Percentiles rank a stretch among this genome's conserved stretches.
phyloP scores from a whole-genome alignment of 2,888 invertebrate species.

The Himalopsyche japonica region DNA sequence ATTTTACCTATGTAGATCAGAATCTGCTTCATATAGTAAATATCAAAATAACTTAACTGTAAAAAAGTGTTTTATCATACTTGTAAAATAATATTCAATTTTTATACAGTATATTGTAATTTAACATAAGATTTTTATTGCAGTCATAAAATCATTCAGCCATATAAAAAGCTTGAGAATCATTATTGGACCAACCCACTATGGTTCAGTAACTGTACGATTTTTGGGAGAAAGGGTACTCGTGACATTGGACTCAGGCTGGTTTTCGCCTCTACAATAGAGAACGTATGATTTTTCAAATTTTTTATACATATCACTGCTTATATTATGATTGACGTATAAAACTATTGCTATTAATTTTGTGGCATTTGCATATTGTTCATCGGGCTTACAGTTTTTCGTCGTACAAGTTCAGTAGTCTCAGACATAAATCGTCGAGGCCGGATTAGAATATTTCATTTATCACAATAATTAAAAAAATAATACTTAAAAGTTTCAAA shows the following conservation, averaged over 20 bases:
- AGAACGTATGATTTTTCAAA: background rate
- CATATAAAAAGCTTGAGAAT: background rate
- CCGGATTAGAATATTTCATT: background rate
- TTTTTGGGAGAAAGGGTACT: slow-evolving; percentile 24
- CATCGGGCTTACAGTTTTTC: background rate
- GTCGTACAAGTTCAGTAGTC: background rate
- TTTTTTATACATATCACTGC: background rate
- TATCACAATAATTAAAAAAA: background rate
- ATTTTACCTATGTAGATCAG: too few species aligned
- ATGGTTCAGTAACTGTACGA: background rate
- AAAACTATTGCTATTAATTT: background rate
- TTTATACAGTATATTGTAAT: too few species aligned
- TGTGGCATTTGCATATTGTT: background rate
- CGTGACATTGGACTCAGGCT: slow-evolving; percentile 20
- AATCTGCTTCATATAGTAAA: too few species aligned
- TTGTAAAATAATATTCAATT: too few species aligned
- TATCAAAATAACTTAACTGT: too few species aligned
- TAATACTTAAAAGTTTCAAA: background rate
- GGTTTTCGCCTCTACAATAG: background rate
- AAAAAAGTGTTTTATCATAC: too few species aligned
- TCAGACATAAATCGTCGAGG: background rate
- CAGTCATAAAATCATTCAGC: too few species aligned
- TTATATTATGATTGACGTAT: background rate
- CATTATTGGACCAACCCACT: background rate
- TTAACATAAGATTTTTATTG: too few species aligned